phyloP scores from a whole-genome alignment of 2,888 invertebrate genomes.

The Agrochola litura region DNA sequence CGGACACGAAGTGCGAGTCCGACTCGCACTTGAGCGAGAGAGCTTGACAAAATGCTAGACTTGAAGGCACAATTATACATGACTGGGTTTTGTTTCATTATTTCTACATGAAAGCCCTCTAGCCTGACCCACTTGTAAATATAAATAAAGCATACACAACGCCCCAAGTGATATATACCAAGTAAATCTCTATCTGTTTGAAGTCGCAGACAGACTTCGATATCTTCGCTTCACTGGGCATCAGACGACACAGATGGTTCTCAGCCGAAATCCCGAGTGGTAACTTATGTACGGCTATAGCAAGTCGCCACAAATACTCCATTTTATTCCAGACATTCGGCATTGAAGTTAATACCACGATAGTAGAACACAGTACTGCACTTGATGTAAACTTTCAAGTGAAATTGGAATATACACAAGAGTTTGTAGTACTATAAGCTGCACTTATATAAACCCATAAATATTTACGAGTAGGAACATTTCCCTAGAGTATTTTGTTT shows the following conservation, averaged over 20 bases:
- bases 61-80: background rate
- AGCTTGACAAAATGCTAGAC: background rate
- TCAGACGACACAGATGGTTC: conserved; percentile 12
- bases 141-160: background rate
- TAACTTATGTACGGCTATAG: conserved; percentile 5
- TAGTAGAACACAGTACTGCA: conserved; percentile 1
- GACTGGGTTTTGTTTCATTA: background rate
- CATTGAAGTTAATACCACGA: conserved; percentile 7
- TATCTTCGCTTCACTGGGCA: conserved; percentile 10
- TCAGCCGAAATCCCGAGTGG: conserved; percentile 7
- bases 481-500: conserved; percentile 4
- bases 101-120: background rate
- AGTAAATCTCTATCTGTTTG: background rate
- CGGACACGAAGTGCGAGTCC: background rate
- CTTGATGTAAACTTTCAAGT: conserved; percentile 16
- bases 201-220: conserved; percentile 6
- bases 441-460: conserved; percentile 13
- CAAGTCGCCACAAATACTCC: conserved; percentile 7
- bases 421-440: conserved; percentile 21
- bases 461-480: conserved; percentile 25
- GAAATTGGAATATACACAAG: conserved; percentile 19
- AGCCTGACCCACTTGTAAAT: background rate
- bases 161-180: background rate
- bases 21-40: too few relatives aligned
- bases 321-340: conserved; percentile 8